phyloP scores from a whole-genome alignment of 2,888 invertebrate genomes.

The Morinoia aosen region DNA sequence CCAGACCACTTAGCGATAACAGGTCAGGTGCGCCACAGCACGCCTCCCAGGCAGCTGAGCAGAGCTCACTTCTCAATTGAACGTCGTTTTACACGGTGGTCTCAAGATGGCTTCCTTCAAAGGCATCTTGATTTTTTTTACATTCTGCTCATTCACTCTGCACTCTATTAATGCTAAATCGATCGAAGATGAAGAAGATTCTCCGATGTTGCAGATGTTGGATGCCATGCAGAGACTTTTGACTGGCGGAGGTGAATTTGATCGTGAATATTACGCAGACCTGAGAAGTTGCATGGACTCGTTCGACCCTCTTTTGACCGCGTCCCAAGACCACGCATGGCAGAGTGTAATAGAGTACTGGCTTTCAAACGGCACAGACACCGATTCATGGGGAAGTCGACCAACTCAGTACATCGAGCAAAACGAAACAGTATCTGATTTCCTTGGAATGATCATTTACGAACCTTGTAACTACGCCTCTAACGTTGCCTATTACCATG shows the following conservation, averaged over 20 bases:
- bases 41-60: neutral
- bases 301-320: slow-evolving; percentile 26
- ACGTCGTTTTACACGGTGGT: neutral
- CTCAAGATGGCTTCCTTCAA: neutral
- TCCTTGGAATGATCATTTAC: slow-evolving; percentile 47
- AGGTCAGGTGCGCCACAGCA: neutral
- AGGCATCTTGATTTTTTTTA: neutral
- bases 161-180: neutral
- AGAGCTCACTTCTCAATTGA: neutral
- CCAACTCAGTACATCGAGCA: slow-evolving; percentile 53
- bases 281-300: slow-evolving; percentile 34
- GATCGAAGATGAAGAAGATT: slow-evolving; percentile 25
- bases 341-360: slow-evolving; percentile 50
- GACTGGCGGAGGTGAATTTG: slow-evolving; percentile 50
- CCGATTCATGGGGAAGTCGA: slow-evolving; percentile 33
- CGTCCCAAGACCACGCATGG: slow-evolving; percentile 48
- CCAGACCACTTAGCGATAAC: neutral
- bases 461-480: slow-evolving; percentile 56
- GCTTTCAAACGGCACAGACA: neutral
- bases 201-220: slow-evolving; percentile 54
- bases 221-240: slow-evolving; percentile 47
- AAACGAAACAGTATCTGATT: slow-evolving; percentile 50
- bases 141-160: neutral
- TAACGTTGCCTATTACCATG: slow-evolving; percentile 56
- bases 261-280: slow-evolving; percentile 20